phyloP scores from a whole-genome alignment of 2,113 vertebrate genomes.

The Crotalus helleri region DNA sequence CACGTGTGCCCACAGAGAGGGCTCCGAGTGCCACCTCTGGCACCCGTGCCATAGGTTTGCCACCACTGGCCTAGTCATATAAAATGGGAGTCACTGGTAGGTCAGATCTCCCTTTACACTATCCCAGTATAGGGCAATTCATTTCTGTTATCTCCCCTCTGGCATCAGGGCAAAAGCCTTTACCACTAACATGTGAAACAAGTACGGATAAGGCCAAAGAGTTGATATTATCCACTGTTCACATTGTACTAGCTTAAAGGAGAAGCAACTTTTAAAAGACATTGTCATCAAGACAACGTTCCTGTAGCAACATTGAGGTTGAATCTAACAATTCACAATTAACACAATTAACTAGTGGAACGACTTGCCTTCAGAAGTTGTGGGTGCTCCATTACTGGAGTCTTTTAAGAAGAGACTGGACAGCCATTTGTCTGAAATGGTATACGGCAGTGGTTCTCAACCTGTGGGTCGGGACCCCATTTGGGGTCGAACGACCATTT shows the following conservation, averaged over 20 bases:
- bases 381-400: neutral
- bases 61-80: too few relatives aligned
- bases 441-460: neutral
- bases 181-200: too few relatives aligned
- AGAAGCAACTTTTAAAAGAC: neutral
- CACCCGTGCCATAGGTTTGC: too few relatives aligned
- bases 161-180: too few relatives aligned
- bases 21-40: too few relatives aligned
- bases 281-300: neutral
- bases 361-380: neutral
- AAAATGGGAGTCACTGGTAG: too few relatives aligned
- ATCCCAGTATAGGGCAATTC: too few relatives aligned
- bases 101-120: too few relatives aligned
- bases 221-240: neutral
- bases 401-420: neutral
- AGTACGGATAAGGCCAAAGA: neutral
- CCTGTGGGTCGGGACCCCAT: too few relatives aligned
- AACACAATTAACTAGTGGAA: neutral
- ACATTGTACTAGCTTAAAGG: neutral
- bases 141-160: too few relatives aligned
- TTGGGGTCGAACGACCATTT: too few relatives aligned
- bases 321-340: neutral
- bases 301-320: neutral
- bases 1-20: too few relatives aligned
- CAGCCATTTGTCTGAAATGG: neutral